These are phyloP conservation scores for Pachymerium ferrugineum DNA, from an alignment of 2,888 invertebrate genomes.

Conservation along the genomic window DNA sequence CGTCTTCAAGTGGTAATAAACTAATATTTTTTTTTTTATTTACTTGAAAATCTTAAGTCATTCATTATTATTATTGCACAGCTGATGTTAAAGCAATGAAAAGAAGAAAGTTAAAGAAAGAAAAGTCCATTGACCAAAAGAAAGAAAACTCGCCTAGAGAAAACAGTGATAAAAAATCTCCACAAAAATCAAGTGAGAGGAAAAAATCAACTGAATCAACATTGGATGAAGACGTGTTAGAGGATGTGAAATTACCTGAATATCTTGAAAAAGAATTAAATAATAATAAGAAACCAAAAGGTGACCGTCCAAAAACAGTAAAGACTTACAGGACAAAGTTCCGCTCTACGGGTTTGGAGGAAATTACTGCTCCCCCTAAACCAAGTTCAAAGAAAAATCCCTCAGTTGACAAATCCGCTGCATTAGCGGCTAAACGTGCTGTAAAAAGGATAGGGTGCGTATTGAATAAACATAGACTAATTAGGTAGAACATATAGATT, in stretches of 20 bases:
- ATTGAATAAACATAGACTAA: too few relatives aligned
- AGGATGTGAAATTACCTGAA: slow-evolving; percentile 37
- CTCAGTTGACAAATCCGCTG: slow-evolving; percentile 33
- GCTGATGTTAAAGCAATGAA: slow-evolving; percentile 31
- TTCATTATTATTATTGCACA: slow-evolving; percentile 10
- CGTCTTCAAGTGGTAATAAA: neutral
- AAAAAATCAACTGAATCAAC: neutral
- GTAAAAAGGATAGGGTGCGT: slow-evolving; percentile 38
- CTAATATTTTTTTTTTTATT: neutral
- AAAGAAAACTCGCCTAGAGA: slow-evolving; percentile 33
- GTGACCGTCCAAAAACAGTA: slow-evolving; percentile 72
- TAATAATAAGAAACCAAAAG: slow-evolving; percentile 42
- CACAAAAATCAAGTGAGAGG: neutral
- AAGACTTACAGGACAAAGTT: slow-evolving; percentile 88
- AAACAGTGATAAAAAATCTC: slow-evolving; percentile 27
- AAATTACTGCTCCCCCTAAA: slow-evolving; percentile 55
- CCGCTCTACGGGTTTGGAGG: slow-evolving; percentile 78
- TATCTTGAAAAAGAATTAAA: slow-evolving; percentile 27
- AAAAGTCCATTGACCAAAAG: slow-evolving; percentile 43
- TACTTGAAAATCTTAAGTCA: neutral
- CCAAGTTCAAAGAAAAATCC: slow-evolving; percentile 33
- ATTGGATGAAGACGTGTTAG: slow-evolving; percentile 33
- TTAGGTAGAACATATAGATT: too few relatives aligned
- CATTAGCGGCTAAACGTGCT: slow-evolving; percentile 39
- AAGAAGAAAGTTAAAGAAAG: slow-evolving; percentile 35